A percentile compares a stretch with the other conserved stretches of the same genome.
Evolutionary conservation across 2,888 invertebrate species (phyloP).

Genomic region (Linyphia triangularis): DNA sequence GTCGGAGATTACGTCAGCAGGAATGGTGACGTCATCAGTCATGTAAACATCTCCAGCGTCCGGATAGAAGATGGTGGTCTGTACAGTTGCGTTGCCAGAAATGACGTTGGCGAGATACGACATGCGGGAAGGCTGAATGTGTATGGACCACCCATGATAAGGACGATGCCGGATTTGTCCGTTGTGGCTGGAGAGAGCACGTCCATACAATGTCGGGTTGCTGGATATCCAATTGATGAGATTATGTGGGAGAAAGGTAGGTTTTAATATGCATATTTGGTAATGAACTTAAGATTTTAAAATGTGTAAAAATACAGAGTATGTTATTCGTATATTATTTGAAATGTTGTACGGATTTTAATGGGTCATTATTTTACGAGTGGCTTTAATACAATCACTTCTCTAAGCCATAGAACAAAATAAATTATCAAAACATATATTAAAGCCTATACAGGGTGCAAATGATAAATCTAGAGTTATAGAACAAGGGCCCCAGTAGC

Average conservation of each 20-base stretch:
- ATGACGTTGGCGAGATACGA: conserved; percentile 78
- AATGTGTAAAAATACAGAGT: not conserved
- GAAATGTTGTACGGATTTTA: not conserved
- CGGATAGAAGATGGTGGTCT: conserved; percentile 79
- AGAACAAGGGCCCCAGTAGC: too few relatives aligned
- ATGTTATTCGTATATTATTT: not conserved
- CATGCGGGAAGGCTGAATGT: conserved; percentile 79
- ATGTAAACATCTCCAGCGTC: conserved; percentile 80
- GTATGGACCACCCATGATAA: conserved; percentile 81
- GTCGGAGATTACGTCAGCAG: conserved; percentile 79
- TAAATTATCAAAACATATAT: too few relatives aligned
- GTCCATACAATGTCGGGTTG: conserved; percentile 89
- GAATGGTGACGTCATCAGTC: conserved; percentile 80
- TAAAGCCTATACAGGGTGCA: too few relatives aligned
- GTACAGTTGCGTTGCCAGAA: conserved; percentile 79
- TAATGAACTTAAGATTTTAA: not conserved
- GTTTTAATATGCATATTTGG: not conserved
- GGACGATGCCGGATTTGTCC: conserved; percentile 82
- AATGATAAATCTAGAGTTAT: too few relatives aligned
- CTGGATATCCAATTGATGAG: conserved; percentile 90
- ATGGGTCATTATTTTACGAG: not conserved
- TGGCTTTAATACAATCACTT: too few relatives aligned
- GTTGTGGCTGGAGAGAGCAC: conserved; percentile 90
- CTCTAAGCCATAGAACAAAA: too few relatives aligned
- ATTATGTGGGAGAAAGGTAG: conserved; percentile 89